Percentiles rank a stretch among this genome's conserved stretches.
These are phyloP conservation scores for Myripristis jacobus DNA, from an alignment of 2,797 vertebrate genomes.

Conservation along the genomic window DNA sequence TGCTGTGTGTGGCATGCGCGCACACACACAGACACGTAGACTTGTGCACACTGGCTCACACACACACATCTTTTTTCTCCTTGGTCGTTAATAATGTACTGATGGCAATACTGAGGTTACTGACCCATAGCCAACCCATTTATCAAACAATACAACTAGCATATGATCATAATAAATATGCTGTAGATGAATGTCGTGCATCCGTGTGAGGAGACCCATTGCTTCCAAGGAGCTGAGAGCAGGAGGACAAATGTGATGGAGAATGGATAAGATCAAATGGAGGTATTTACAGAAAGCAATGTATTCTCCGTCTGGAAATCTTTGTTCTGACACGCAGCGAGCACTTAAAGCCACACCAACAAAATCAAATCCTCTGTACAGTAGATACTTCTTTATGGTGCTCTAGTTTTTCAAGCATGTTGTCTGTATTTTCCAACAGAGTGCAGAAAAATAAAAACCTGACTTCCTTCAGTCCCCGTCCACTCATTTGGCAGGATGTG, in stretches of 20 bases:
- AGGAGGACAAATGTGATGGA: conserved; percentile 62
- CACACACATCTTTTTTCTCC: conserved; percentile 51
- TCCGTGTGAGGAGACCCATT: conserved; percentile 24
- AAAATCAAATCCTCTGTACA: neutral
- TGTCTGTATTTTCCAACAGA: conserved; percentile 27
- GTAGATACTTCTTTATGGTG: too few relatives aligned
- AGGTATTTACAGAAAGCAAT: conserved; percentile 37
- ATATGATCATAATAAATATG: conserved; percentile 79
- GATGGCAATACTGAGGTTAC: conserved; percentile 72
- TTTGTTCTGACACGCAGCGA: conserved; percentile 18
- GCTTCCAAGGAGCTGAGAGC: conserved; percentile 31
- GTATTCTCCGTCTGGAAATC: conserved; percentile 27
- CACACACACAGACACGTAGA: conserved; percentile 29
- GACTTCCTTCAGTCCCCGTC: conserved; percentile 14
- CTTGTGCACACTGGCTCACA: conserved; percentile 21
- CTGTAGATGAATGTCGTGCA: conserved; percentile 53
- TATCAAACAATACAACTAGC: conserved; percentile 79
- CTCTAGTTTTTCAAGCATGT: conserved; percentile 10
- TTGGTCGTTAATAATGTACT: conserved; percentile 77
- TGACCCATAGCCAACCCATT: conserved; percentile 78
- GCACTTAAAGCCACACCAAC: neutral
- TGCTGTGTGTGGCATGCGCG: conserved; percentile 12
- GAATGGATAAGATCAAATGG: conserved; percentile 55
- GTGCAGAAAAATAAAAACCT: neutral
- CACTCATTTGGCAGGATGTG: conserved; percentile 21